Conservation (phyloP, 2,888 invertebrate genomes). For the Colostygia pectinataria region DNA sequence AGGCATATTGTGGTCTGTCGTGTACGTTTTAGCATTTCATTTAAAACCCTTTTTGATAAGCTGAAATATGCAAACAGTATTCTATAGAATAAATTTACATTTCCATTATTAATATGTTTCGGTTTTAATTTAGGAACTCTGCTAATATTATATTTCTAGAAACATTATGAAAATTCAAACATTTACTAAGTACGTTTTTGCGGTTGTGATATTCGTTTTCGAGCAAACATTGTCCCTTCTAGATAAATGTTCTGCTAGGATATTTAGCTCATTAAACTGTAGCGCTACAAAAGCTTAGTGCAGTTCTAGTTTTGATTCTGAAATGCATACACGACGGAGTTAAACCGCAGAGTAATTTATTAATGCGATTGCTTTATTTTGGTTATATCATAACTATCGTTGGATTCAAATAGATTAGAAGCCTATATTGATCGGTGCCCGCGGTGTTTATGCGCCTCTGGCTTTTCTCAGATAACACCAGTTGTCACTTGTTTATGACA, state of each 20-base stretch:
- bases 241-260: too few relatives aligned
- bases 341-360: conserved; percentile 40
- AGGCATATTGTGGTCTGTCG: conserved; percentile 22
- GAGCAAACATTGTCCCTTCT: background rate
- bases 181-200: conserved; percentile 7
- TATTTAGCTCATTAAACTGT: too few relatives aligned
- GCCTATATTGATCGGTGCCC: conserved; percentile 45
- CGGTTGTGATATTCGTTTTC: background rate
- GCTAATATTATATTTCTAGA: conserved; percentile 5
- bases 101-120: conserved; percentile 10
- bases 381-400: conserved; percentile 48
- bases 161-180: conserved; percentile 7
- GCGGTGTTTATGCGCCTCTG: conserved; percentile 47
- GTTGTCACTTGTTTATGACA: conserved; percentile 46
- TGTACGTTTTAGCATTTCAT: conserved; percentile 18
- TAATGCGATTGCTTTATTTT: conserved; percentile 46
- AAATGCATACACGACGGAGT: background rate
- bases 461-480: conserved; percentile 52
- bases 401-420: conserved; percentile 49
- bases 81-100: conserved; percentile 4
- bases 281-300: background rate
- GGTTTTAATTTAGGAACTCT: conserved; percentile 18
- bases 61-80: conserved; percentile 15
- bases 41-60: conserved; percentile 14
- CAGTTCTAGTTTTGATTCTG: conserved; percentile 2